Percentiles rank a stretch among this genome's conserved stretches.
These are phyloP conservation scores for Agapostemon virescens DNA, from an alignment of 2,888 invertebrate species.

Conservation along the genomic window DNA sequence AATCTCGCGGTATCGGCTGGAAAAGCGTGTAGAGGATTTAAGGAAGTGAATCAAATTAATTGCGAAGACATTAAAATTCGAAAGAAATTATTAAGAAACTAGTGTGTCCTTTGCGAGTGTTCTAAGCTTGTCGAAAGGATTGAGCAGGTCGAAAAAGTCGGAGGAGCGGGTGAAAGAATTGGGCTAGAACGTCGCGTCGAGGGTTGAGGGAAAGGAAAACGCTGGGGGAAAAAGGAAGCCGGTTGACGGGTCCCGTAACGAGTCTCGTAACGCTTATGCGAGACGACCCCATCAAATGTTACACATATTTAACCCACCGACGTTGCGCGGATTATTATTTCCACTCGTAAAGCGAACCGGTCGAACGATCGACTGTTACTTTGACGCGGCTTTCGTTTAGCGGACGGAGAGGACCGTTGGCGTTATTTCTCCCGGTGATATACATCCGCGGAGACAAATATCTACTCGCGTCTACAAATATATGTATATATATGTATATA, in stretches of 20 bases:
- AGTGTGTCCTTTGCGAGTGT: background rate
- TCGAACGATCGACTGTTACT: slow-evolving; percentile 64
- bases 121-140: background rate
- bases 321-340: slow-evolving; percentile 61
- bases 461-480: background rate
- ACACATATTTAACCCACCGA: slow-evolving; percentile 63
- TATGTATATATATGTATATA: too few relatives aligned
- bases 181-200: background rate
- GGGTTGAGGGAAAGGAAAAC: background rate
- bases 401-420: slow-evolving; percentile 3
- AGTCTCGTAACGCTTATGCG: slow-evolving; percentile 54
- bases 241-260: slow-evolving; percentile 39
- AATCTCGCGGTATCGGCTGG: too few relatives aligned
- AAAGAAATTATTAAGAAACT: background rate
- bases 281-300: slow-evolving; percentile 65
- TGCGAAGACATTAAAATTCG: too few relatives aligned
- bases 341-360: slow-evolving; percentile 62
- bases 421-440: slow-evolving; percentile 27
- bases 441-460: background rate
- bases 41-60: too few relatives aligned
- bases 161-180: background rate
- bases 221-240: background rate
- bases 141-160: background rate
- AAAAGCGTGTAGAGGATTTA: too few relatives aligned
- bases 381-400: slow-evolving; percentile 47